Evolutionary conservation across 1,140 invertebrate genomes (phyloP), one percentile per base, ranked within the genome.

Genomic region (Vanessa atalanta): DNA sequence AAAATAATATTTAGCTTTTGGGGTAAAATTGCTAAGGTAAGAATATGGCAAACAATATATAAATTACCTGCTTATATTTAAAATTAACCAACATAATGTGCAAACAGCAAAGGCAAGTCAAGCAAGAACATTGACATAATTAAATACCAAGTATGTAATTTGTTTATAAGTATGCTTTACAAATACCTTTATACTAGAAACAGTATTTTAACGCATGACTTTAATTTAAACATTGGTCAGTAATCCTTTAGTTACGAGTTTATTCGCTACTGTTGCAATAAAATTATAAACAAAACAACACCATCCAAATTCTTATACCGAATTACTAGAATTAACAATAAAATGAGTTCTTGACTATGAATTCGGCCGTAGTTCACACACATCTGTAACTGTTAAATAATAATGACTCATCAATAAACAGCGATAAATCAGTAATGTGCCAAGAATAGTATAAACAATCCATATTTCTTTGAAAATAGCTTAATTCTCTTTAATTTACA

Each of bases 391-490:
- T 47, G 68, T 63, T 50, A 26, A 51, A 53, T 26, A 15, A 12
- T 5, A 73, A 43, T 73, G 65, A 73, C 14, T 67, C 71, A 73
- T 47, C 3, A n/a, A 72, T 55, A 72, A 48, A 69, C 23, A 43
- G 26, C 31, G 65, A 71, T 77, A 74, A 77, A 77, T 31, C 67
- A 26, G 51, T 65, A 74, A 69, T 74, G 70, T 71, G 70, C 47
- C 65, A n/a, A 65, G 72, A 70, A 74, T 74, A 77, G n/a, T 51
- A 67, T 50, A 76, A 69, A 71, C 64, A 72, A 70, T 13, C 37
- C 67, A 1, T 14, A 77, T 55, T 77, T 74, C 72, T 53, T 65
- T 68, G 76, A 67, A 77, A 74, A 74, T 71, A 65, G 57, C 66
- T 26, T 65, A 51, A 73, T 73, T 64, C 31, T 12, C 26, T n/a